Evolutionary conservation across 2,888 invertebrate genomes (phyloP), one percentile per base, ranked within the genome.

Genomic region (Archips crataeganus): DNA sequence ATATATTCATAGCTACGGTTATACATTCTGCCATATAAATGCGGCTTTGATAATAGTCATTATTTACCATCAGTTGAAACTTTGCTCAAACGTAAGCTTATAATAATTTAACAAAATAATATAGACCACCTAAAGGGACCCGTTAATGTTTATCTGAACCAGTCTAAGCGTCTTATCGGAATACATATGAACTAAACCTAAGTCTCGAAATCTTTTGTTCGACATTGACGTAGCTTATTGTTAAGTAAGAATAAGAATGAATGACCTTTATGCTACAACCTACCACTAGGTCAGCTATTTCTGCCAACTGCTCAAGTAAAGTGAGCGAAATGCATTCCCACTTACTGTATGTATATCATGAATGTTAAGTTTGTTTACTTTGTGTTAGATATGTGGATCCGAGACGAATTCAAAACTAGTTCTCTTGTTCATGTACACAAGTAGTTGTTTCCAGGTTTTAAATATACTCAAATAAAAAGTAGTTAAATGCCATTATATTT

Each of bases 361-460:
- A 74, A 74, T 69, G 51, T 69, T 45, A 69, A 74, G 36, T 69
- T 3, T 11, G 63, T 69, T 69, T 74, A 64, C 51, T 64, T 69
- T 64, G 47, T 42, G 49, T 64, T 60, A 45, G 49, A 64, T 23
- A 23, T 39, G 68, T 42, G 63, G 49, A 13, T 66, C 49, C 32
- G 49, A 67, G 61, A 54, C 13, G 57, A 32, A 49, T 68, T 68
- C 15, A n/a, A 49, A 66, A 68, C n/a, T 49, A 63, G 42, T 13
- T 13, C 13, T 10, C 39, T 32, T 63, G 59, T 57, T 23, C 23
- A 57, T 47, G 36, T 36, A 57, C 57, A 59, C 9, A 13, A 23
- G 23, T 47, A 34, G 54, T 13, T 62, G 23, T 51, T 42, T 60
- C n/a, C 9, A 65, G 49, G 47, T 70, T 70, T 66, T 54, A 36